Conservation (phyloP, 2,797 vertebrate genomes). For the Hemibagrus guttatus region DNA sequence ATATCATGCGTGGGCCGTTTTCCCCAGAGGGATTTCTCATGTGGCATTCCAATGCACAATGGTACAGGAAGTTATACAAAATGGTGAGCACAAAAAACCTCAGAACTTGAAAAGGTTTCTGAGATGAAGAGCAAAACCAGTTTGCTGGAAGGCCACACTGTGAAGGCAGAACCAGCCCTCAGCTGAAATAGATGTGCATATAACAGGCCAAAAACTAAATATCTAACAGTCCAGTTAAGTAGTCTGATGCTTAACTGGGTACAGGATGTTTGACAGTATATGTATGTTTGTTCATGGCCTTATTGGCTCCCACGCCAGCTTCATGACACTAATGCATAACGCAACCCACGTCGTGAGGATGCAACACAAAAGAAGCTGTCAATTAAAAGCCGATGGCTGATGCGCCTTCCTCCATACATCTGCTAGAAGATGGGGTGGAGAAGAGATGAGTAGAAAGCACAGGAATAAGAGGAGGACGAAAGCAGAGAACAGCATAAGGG, state of each 20-base stretch:
- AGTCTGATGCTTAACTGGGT: background rate
- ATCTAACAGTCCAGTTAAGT: background rate
- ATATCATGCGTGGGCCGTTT: background rate
- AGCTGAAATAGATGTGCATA: background rate
- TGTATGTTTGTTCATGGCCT: constrained; percentile 40
- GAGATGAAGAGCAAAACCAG: background rate
- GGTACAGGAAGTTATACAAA: background rate
- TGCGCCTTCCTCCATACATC: constrained; percentile 13
- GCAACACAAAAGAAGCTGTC: constrained; percentile 63
- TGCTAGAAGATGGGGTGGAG: background rate
- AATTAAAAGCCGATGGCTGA: constrained; percentile 68
- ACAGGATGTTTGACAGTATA: constrained; percentile 11
- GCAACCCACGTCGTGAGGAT: constrained; percentile 56
- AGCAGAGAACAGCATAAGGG: background rate
- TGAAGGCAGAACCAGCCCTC: background rate
- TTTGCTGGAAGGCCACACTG: background rate
- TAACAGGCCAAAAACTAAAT: background rate
- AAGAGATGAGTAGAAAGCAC: background rate
- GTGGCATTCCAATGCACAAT: constrained; percentile 27
- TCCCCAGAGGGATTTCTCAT: constrained; percentile 13
- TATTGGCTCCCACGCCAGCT: constrained; percentile 65
- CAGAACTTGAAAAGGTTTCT: background rate
- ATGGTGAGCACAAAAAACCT: background rate
- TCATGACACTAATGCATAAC: constrained; percentile 61
- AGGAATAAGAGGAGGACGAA: constrained; percentile 11